phyloP scores from a whole-genome alignment of 1,140 invertebrate species.

The Cataglyphis hispanica region DNA sequence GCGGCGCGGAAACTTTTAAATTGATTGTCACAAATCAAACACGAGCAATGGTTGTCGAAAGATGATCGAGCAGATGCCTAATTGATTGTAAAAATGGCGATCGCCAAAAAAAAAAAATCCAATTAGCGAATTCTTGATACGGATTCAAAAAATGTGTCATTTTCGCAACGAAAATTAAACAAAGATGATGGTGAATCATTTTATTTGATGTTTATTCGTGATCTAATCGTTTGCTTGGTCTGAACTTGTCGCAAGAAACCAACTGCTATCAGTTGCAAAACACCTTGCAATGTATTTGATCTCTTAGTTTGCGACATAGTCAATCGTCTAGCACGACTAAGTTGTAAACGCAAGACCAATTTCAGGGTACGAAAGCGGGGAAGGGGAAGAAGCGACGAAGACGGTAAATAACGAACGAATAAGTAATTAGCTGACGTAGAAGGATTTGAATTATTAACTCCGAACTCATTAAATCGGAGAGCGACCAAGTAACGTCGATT shows the following conservation, averaged over 20 bases:
- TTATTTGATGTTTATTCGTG: too few species aligned
- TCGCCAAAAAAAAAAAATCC: background rate
- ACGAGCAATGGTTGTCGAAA: background rate
- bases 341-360: slow-evolving; percentile 35
- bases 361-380: background rate
- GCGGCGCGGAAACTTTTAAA: background rate
- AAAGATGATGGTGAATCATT: background rate
- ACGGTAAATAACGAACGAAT: background rate
- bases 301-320: slow-evolving; percentile 30
- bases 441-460: slow-evolving; percentile 8
- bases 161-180: background rate
- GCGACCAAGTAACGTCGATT: slow-evolving; percentile 23
- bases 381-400: background rate
- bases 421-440: background rate
- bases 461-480: background rate
- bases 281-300: slow-evolving; percentile 32
- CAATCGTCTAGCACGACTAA: background rate
- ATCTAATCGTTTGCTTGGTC: too few species aligned
- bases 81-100: background rate
- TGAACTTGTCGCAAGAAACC: background rate
- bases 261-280: slow-evolving; percentile 16
- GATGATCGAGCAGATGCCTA: background rate
- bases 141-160: background rate
- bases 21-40: background rate
- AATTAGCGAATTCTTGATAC: background rate